Evolutionary conservation across 2,888 invertebrate genomes (phyloP).

Genomic region (Capitulum mitella): DNA sequence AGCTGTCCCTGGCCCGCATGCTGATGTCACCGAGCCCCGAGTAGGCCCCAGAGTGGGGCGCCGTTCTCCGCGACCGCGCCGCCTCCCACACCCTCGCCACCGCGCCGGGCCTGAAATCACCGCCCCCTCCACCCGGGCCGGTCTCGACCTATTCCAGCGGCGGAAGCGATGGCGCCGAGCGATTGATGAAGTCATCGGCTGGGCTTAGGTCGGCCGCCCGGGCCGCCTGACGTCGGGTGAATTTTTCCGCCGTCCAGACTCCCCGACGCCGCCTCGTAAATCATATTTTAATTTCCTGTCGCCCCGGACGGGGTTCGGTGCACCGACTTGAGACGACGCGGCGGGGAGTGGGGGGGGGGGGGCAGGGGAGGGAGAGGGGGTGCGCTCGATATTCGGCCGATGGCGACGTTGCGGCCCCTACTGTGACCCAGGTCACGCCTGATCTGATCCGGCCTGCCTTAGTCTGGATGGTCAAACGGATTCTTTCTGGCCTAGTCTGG

Average conservation of each 20-base stretch:
- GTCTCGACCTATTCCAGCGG: no score
- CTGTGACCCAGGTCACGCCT: no score
- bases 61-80: background rate
- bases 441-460: no score
- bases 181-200: background rate
- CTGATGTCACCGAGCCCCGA: no score
- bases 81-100: background rate
- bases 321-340: no score
- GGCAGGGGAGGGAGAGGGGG: background rate
- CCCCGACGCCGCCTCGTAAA: background rate
- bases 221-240: background rate
- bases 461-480: no score
- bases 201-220: background rate
- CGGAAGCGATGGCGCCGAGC: background rate
- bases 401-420: no score
- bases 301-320: background rate
- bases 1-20: no score
- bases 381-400: background rate
- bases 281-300: slow-evolving; percentile 23
- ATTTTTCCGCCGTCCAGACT: background rate
- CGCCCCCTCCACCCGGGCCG: background rate
- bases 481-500: no score
- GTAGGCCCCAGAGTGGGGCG: no score
- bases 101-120: background rate
- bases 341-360: background rate